Evolutionary conservation across 30 jellyfish, hydroid and myxozoan genomes (phyloP).

Genomic region (Chrysaora quinquecirrha): DNA sequence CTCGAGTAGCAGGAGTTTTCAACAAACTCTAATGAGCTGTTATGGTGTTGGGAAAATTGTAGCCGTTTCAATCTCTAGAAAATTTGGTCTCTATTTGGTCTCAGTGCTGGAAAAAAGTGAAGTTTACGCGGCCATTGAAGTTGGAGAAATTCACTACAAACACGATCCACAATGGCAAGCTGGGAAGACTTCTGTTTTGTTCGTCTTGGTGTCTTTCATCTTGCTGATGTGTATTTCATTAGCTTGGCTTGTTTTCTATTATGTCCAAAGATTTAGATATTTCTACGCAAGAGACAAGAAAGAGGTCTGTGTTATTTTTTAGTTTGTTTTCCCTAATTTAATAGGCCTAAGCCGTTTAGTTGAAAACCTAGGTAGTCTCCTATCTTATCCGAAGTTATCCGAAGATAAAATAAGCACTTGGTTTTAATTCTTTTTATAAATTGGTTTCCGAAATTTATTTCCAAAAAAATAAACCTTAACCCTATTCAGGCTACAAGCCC

Average conservation of each 20-base stretch:
- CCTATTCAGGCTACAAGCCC: too few relatives aligned
- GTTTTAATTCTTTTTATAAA: too few relatives aligned
- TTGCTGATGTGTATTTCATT: constrained; percentile 94
- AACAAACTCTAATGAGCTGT: constrained; percentile 10
- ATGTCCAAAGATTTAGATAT: constrained; percentile 91
- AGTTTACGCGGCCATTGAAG: constrained; percentile 31
- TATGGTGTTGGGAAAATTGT: constrained; percentile 53
- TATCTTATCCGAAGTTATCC: too few relatives aligned
- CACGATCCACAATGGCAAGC: constrained; percentile 72
- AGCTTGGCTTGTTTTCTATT: constrained; percentile 97
- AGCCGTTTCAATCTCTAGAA: constrained; percentile 65
- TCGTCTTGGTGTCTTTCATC: constrained; percentile 93
- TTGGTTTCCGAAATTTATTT: too few relatives aligned
- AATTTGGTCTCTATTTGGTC: constrained; percentile 36
- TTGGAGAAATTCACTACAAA: constrained; percentile 62
- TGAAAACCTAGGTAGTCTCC: too few relatives aligned
- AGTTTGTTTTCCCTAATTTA: too few relatives aligned
- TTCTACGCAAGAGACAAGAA: constrained; percentile 87
- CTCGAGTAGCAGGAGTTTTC: constrained; percentile 5
- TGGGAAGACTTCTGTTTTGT: constrained; percentile 88
- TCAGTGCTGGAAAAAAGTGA: background rate
- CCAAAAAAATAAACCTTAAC: too few relatives aligned
- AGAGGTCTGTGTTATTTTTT: too few relatives aligned
- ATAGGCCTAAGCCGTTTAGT: too few relatives aligned
- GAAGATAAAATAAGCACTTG: too few relatives aligned